These are phyloP conservation scores for Homarus gammarus DNA, from an alignment of 2,888 invertebrate species.

Conservation along the genomic window DNA sequence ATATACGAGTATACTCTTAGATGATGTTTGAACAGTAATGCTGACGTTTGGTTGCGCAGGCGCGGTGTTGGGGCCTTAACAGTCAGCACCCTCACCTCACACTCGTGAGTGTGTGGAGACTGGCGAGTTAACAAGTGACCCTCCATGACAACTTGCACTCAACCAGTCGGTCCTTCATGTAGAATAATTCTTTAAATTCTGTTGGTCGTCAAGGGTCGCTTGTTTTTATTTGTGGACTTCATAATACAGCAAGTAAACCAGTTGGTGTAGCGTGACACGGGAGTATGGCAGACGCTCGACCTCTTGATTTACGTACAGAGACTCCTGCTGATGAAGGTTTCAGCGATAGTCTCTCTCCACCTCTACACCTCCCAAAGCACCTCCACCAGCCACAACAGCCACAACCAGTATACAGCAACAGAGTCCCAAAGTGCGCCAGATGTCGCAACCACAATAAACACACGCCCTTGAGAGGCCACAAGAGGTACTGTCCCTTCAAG, in stretches of 20 bases:
- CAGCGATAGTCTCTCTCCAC: background rate
- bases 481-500: constrained; percentile 73
- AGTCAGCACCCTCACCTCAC: background rate
- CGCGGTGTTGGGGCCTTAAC: background rate
- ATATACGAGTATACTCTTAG: too few relatives aligned
- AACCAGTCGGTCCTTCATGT: too few relatives aligned
- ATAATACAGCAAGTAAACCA: too few relatives aligned
- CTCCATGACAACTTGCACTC: too few relatives aligned
- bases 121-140: too few relatives aligned
- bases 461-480: constrained; percentile 71
- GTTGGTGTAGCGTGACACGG: background rate
- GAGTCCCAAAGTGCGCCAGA: constrained; percentile 70
- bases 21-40: too few relatives aligned
- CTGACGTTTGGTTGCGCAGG: background rate
- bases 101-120: too few relatives aligned
- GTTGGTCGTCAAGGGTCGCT: too few relatives aligned
- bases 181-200: too few relatives aligned
- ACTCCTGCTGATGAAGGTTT: background rate
- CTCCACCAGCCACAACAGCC: background rate
- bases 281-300: constrained; percentile 10
- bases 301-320: constrained; percentile 6
- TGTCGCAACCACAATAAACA: constrained; percentile 72
- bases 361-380: background rate
- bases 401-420: background rate
- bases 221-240: too few relatives aligned